Conservation (phyloP, 2,888 invertebrate genomes). For the Netelia virgata region DNA sequence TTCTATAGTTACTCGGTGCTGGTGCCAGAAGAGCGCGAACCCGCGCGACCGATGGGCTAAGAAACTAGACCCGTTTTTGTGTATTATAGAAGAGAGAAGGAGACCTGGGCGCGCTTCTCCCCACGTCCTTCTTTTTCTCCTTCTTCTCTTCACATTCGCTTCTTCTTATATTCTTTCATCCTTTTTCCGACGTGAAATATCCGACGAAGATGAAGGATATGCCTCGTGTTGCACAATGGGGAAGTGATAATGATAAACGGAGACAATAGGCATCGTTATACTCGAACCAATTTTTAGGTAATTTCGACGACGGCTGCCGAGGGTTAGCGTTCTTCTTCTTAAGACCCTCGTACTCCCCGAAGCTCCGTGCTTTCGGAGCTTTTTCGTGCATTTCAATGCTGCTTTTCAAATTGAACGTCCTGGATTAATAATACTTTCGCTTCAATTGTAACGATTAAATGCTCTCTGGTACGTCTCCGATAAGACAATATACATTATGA, state of each 20-base stretch:
- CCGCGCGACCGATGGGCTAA: constrained; percentile 83
- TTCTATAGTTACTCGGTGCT: constrained; percentile 38
- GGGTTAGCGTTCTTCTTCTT: too few relatives aligned
- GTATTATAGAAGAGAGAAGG: constrained; percentile 66
- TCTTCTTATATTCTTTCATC: constrained; percentile 28
- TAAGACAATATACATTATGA: too few relatives aligned
- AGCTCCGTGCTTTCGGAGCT: too few relatives aligned
- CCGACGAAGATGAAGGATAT: neutral
- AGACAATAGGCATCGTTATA: neutral
- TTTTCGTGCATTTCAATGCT: too few relatives aligned
- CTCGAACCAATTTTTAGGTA: neutral
- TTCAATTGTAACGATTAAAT: too few relatives aligned
- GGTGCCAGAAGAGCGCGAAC: constrained; percentile 75
- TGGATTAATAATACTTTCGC: too few relatives aligned
- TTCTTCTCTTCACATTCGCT: constrained; percentile 67
- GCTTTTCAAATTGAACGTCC: too few relatives aligned
- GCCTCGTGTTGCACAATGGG: neutral
- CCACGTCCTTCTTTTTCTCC: constrained; percentile 31
- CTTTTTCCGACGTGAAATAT: neutral
- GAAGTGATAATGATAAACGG: neutral
- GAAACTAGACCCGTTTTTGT: constrained; percentile 85
- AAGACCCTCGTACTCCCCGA: too few relatives aligned
- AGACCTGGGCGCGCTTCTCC: constrained; percentile 74
- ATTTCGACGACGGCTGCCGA: neutral
- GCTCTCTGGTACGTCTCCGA: too few relatives aligned